Percentiles rank a stretch among this genome's conserved stretches.
phyloP scores from a whole-genome alignment of 2,113 vertebrate genomes.

The Saiga tatarica region DNA sequence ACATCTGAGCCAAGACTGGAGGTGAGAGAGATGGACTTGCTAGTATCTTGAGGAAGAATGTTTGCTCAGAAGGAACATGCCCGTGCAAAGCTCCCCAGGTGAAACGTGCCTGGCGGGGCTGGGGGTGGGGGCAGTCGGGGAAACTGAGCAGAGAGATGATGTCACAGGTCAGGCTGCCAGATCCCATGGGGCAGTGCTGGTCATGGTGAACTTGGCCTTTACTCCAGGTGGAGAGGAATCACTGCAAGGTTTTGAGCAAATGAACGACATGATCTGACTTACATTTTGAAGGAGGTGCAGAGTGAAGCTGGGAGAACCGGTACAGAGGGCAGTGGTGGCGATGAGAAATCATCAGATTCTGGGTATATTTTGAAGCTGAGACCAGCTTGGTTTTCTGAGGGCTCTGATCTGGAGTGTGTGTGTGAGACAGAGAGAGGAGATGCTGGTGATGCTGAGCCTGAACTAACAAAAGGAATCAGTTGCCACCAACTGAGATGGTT shows the following conservation, averaged over 20 bases:
- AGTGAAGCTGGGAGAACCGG: neutral
- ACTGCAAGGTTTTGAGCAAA: neutral
- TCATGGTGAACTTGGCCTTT: neutral
- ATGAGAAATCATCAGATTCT: neutral
- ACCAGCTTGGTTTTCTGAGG: neutral
- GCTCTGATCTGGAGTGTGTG: neutral
- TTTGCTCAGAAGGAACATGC: neutral
- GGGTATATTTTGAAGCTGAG: neutral
- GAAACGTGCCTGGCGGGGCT: neutral
- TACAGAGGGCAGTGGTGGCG: neutral
- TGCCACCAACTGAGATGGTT: neutral
- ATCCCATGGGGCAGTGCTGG: neutral
- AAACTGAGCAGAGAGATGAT: neutral
- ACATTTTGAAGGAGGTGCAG: neutral
- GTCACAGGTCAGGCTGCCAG: neutral
- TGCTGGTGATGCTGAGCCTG: neutral
- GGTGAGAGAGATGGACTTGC: neutral
- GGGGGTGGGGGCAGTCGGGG: neutral
- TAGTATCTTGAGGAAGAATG: neutral
- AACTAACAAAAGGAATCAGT: neutral
- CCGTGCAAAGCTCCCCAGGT: neutral
- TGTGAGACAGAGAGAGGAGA: neutral
- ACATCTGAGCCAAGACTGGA: neutral
- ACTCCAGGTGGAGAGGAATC: neutral
- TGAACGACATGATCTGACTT: neutral